Conservation (phyloP, 2,888 invertebrate genomes). For the Podabrus alpinus region DNA sequence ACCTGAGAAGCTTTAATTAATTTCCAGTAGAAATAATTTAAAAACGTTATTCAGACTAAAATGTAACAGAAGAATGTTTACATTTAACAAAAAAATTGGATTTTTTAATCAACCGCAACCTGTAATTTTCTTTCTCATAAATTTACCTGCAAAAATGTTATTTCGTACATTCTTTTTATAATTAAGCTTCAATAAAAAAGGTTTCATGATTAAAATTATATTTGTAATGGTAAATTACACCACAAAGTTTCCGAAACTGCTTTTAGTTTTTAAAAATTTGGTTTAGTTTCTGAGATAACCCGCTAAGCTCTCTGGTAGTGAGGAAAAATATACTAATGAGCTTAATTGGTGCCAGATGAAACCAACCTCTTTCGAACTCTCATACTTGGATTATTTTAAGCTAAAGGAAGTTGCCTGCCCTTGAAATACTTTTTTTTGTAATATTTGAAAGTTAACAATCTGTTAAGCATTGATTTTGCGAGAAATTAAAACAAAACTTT, state of each 20-base stretch:
- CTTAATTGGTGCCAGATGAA: no score
- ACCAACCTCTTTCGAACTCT: neutral
- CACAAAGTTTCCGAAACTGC: neutral
- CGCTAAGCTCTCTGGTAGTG: no score
- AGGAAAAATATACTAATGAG: neutral
- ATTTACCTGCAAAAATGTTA: neutral
- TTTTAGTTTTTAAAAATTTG: neutral
- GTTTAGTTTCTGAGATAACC: neutral
- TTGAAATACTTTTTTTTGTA: no score
- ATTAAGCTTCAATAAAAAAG: neutral
- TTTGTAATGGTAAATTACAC: neutral
- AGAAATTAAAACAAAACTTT: no score
- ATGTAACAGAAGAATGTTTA: neutral
- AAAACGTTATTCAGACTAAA: neutral
- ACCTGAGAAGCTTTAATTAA: neutral
- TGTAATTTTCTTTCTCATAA: neutral
- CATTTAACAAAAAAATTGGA: neutral
- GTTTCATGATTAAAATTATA: neutral
- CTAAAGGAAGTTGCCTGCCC: no score
- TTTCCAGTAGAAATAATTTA: neutral
- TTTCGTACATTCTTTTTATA: neutral
- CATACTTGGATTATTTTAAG: no score
- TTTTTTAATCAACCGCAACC: neutral
- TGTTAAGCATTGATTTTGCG: no score
- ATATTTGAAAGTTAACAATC: no score